Evolutionary conservation across 2,888 invertebrate species (phyloP).

Genomic region (Drosophila nr. fundita): DNA sequence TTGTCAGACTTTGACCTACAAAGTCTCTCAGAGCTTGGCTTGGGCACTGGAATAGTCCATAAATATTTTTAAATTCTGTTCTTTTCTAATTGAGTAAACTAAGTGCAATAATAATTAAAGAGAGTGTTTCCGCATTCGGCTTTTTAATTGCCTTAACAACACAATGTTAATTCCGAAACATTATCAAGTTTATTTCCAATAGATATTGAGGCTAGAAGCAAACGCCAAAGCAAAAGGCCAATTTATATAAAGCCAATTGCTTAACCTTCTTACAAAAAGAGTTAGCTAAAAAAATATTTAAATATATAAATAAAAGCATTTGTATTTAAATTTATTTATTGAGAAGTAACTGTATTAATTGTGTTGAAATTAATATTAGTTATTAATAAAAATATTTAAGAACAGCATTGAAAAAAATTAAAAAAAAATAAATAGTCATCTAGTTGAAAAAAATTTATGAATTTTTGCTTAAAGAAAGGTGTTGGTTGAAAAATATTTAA

Average conservation of each 20-base stretch:
- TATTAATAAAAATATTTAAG: not conserved
- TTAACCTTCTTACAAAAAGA: not conserved
- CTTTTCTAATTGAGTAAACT: not conserved
- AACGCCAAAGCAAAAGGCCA: not conserved
- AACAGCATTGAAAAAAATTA: not conserved
- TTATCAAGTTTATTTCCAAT: not conserved
- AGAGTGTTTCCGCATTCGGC: not conserved
- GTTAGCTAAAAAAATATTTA: too few relatives aligned
- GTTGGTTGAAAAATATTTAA: not conserved
- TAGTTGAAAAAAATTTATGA: not conserved
- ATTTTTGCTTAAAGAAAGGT: not conserved
- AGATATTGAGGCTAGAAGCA: not conserved
- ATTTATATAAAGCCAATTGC: not conserved
- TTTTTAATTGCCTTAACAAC: not conserved
- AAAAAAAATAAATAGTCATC: not conserved
- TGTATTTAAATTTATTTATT: too few relatives aligned
- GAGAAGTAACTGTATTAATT: too few relatives aligned
- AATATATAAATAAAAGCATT: too few relatives aligned
- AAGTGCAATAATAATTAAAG: not conserved
- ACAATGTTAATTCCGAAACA: not conserved
- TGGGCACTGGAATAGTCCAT: not conserved
- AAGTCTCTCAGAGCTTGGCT: not conserved
- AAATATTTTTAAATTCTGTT: not conserved
- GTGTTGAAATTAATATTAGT: too few relatives aligned
- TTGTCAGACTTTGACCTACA: slow-evolving; percentile 29